Evolutionary conservation across 2,113 vertebrate genomes (phyloP), one percentile per base, ranked within the genome.

Genomic region (Salvator merianae): DNA sequence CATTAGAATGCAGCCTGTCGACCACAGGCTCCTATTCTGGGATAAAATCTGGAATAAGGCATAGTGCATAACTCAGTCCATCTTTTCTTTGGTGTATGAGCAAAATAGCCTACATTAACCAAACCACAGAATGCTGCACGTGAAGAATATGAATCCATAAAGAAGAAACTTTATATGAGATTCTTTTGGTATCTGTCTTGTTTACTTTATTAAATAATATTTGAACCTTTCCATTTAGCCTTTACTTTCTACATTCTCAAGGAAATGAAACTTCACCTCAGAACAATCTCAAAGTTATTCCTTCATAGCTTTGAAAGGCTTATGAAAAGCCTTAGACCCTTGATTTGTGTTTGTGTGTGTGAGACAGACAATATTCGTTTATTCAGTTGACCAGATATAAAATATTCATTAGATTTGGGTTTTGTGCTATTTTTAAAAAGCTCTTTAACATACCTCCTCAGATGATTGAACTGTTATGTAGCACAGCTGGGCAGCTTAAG

Each of bases 281-380:
- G 74, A 69, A 40, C 32, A 81, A 85, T 2, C 24, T 82, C 62
- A 87, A 85, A 69, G n/a, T 73, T 3, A 77, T 68, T 66, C 3
- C 69, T 84, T 8, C 66, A 30, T 14, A 83, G 30, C 81, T 92
- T 22, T 82, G 70, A 36, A 87, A 89, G 81, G 53, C 26, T 86
- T 32, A 73, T 80, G 43, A 80, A 77, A 74, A 74, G 30, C 78
- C 90, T 53, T 2, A 0, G 83, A 70, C 79, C 13, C 28, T 55
- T 77, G 72, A n/a, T 77, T 70, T 26, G 2, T 26, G 14, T 53
- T 88, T 89, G 28, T 10, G 77, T 59, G 55, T 20, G 55, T 20
- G 55, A 59, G 20, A 20, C 55, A 59, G 55, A 20, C 14, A 59
- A 20, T 59, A 20, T 77, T 82, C 72, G 28, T 88, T 86, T 85